These are phyloP conservation scores for Campoplex capitator DNA, from an alignment of 2,888 invertebrate genomes.

Conservation along the genomic window DNA sequence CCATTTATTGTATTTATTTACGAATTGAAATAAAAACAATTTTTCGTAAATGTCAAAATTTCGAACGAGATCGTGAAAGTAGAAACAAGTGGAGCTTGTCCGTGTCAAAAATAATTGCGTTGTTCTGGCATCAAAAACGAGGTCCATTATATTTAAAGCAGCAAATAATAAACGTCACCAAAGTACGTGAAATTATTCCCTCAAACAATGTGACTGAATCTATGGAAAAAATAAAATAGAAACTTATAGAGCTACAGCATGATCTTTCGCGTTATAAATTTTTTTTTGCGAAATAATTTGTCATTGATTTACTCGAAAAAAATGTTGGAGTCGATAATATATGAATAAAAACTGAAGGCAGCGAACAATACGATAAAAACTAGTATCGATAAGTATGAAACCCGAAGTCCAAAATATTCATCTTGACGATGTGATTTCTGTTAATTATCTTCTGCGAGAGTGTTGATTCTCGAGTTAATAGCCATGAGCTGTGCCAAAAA, in stretches of 20 bases:
- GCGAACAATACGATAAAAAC: slow-evolving; percentile 58
- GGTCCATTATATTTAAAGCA: slow-evolving; percentile 7
- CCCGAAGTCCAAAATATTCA: slow-evolving; percentile 51
- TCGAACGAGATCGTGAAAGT: background rate
- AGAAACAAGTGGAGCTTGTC: background rate
- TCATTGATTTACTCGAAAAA: slow-evolving; percentile 46
- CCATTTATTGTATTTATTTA: background rate
- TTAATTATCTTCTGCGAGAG: slow-evolving; percentile 91
- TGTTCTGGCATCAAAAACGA: slow-evolving; percentile 11
- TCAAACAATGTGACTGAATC: background rate
- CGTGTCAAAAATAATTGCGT: slow-evolving; percentile 16
- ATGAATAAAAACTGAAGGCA: slow-evolving; percentile 42
- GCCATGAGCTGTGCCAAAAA: slow-evolving; percentile 92
- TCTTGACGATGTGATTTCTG: slow-evolving; percentile 74
- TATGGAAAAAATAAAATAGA: background rate
- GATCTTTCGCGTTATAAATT: background rate
- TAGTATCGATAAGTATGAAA: slow-evolving; percentile 58
- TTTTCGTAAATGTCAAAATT: background rate
- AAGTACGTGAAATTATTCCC: background rate
- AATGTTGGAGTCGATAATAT: slow-evolving; percentile 35
- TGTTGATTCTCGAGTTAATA: slow-evolving; percentile 93
- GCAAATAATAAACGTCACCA: slow-evolving; percentile 10
- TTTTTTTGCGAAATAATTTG: background rate
- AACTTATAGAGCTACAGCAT: background rate
- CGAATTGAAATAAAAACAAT: background rate